Percentiles rank a stretch among this genome's conserved stretches.
Evolutionary conservation across 2,113 vertebrate genomes (phyloP).

Genomic region (Chlorodrepanis virens): DNA sequence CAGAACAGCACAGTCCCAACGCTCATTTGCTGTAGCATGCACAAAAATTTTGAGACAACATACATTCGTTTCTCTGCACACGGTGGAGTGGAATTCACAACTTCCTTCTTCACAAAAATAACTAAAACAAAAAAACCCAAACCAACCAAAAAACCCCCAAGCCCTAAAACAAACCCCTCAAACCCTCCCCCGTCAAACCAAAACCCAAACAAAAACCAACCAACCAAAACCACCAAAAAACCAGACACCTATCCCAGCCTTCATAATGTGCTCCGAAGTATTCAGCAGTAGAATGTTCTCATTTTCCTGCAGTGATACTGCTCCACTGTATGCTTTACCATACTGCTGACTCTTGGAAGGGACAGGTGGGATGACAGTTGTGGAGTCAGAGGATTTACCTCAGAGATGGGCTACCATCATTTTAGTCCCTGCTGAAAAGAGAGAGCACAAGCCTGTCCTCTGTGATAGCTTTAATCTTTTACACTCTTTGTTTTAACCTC

Average conservation of each 20-base stretch:
- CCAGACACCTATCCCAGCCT: background rate
- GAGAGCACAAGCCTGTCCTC: background rate
- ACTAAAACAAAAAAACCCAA: background rate
- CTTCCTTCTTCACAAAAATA: background rate
- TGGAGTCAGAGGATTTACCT: fast-evolving
- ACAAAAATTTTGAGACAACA: fast-evolving
- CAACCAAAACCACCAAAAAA: background rate
- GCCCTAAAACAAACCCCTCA: background rate
- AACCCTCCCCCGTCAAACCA: background rate
- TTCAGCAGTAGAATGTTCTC: fast-evolving
- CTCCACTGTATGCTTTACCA: background rate
- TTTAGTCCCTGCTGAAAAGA: background rate
- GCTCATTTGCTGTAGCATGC: background rate
- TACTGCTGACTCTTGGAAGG: background rate
- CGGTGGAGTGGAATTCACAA: background rate
- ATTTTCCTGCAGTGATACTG: background rate
- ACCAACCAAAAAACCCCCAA: background rate
- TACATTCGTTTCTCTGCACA: background rate
- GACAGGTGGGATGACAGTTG: fast-evolving
- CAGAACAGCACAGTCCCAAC: background rate
- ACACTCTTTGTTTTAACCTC: fast-evolving
- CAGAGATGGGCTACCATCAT: background rate
- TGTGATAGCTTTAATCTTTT: background rate
- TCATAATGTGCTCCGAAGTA: background rate
- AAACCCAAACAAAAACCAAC: background rate